Evolutionary conservation across 2,113 vertebrate species (phyloP), one percentile per base, ranked within the genome.

Genomic region (Blennius ocellaris): DNA sequence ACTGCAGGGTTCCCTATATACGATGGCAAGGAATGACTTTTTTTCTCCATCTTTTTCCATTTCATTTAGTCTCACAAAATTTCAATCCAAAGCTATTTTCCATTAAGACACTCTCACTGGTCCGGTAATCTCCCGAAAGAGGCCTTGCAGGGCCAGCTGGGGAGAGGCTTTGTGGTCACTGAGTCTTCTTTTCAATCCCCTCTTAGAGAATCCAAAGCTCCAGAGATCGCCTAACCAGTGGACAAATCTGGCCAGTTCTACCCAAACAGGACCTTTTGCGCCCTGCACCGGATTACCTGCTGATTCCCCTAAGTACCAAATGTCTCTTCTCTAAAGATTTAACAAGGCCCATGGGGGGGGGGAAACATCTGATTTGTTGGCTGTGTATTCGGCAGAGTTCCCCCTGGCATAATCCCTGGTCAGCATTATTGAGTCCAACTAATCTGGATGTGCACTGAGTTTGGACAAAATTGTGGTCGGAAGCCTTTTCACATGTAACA

Each of bases 241-340:
- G 56, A 64, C 9, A 79, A 69, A 84, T 83, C 81, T 71, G 67
- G 38, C 61, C 72, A 82, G 71, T 77, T 70, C 66, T 56, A 60
- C 78, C 85, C 62, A 81, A 86, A 87, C 58, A 78, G 48, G 82
- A 83, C 82, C 77, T 70, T 83, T 62, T 55, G 73, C 78, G 48
- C 64, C 58, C 76, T 61, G 4, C 30, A 50, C 36, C 9, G 54
- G 80, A 89, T 87, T 84, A 85, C 80, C 80, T 84, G 65, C 79
- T 37, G 76, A 82, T 76, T 80, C 72, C 56, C 73, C 47, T 60
- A 64, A 88, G 65, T 59, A 60, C 74, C 74, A 71, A 87, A 80
- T 82, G 78, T 82, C 50, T 86, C 70, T 30, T 82, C 78, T 81
- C 73, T 78, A 62, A 76, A 88, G 73, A 80, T 86, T 81, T 83